A percentile compares a stretch with the other conserved stretches of the same genome.
Evolutionary conservation across 2,888 invertebrate genomes (phyloP).

Genomic region (Dynastes hyllus): DNA sequence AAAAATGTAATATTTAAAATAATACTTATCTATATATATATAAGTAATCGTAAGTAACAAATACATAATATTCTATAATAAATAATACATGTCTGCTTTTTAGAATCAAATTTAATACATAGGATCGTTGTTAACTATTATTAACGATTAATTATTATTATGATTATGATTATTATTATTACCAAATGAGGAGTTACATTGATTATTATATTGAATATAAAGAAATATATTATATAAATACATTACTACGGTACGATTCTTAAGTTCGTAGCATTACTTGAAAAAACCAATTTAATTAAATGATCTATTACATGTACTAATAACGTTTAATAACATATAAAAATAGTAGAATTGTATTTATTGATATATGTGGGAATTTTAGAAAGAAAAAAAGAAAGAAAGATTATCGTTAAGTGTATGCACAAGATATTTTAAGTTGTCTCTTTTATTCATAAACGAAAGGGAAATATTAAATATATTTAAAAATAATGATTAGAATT

Average conservation of each 20-base stretch:
- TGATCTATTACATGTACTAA: constrained; percentile 30
- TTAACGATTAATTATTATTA: constrained; percentile 31
- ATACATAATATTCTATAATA: constrained; percentile 8
- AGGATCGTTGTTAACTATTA: constrained; percentile 71
- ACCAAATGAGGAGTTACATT: constrained; percentile 33
- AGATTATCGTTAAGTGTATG: constrained; percentile 68
- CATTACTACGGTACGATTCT: constrained; percentile 56
- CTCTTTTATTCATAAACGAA: constrained; percentile 6
- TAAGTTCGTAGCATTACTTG: constrained; percentile 57
- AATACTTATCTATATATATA: neutral
- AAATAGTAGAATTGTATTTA: constrained; percentile 57
- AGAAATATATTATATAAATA: constrained; percentile 57
- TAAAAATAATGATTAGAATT: neutral
- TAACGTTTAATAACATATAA: constrained; percentile 32
- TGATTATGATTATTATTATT: constrained; percentile 41
- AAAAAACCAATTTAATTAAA: constrained; percentile 53
- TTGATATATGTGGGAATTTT: constrained; percentile 61
- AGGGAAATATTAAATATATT: neutral
- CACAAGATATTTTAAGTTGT: constrained; percentile 63
- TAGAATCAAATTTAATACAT: constrained; percentile 70
- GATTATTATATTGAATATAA: constrained; percentile 40
- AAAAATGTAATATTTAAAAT: constrained; percentile 50
- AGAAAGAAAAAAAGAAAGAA: constrained; percentile 43
- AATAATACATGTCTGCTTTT: constrained; percentile 65
- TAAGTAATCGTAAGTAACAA: constrained; percentile 35